These are phyloP conservation scores for Meloidogyne hapla DNA, from an alignment of 1,140 invertebrate species.

Conservation along the genomic window DNA sequence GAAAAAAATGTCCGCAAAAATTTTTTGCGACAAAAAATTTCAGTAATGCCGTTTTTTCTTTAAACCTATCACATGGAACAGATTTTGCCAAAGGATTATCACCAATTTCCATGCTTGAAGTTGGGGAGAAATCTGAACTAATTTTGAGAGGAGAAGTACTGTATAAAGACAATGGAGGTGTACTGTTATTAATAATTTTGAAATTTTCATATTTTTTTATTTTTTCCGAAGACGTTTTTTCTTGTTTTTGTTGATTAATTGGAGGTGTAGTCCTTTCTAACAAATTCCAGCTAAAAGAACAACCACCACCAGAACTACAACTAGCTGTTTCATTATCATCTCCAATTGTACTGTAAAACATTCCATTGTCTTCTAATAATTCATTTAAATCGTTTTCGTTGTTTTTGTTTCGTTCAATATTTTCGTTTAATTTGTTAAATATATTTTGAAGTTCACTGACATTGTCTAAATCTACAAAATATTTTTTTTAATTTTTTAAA, in stretches of 20 bases:
- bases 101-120: neutral
- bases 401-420: neutral
- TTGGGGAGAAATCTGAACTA: neutral
- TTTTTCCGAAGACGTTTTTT: neutral
- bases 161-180: neutral
- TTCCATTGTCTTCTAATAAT: neutral
- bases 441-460: neutral
- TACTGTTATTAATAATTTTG: no score
- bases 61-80: slow-evolving; percentile 22
- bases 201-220: neutral
- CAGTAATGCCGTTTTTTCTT: neutral
- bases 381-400: neutral
- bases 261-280: neutral
- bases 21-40: neutral
- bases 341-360: neutral
- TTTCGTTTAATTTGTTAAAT: neutral
- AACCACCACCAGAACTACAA: neutral
- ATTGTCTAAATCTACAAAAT: neutral
- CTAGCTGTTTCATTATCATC: neutral
- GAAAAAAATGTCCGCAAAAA: slow-evolving; percentile 17
- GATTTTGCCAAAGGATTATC: slow-evolving; percentile 20
- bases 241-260: neutral
- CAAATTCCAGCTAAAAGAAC: neutral
- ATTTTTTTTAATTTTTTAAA: neutral
- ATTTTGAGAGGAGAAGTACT: neutral